These are phyloP conservation scores for Mus caroli DNA, from an alignment of 2,797 vertebrate species.

Conservation along the genomic window DNA sequence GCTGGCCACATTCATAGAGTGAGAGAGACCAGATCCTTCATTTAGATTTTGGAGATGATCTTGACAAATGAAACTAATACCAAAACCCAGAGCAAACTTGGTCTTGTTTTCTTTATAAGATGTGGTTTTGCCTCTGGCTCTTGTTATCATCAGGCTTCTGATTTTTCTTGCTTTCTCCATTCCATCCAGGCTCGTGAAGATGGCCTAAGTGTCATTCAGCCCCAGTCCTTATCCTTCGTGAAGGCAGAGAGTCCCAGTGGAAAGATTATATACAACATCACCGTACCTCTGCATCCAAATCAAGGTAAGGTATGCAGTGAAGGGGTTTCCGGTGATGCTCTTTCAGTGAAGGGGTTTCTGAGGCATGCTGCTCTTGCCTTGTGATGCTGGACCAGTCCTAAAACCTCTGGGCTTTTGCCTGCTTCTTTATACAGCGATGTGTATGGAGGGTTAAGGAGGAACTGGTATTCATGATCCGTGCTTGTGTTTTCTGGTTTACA, in stretches of 20 bases:
- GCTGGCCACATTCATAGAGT: background rate
- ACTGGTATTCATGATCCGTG: background rate
- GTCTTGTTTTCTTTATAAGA: background rate
- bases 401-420: background rate
- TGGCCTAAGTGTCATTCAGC: slow-evolving; percentile 93
- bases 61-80: background rate
- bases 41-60: background rate
- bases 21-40: background rate
- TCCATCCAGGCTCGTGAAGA: slow-evolving; percentile 94
- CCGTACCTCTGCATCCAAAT: slow-evolving; percentile 91
- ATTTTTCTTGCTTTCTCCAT: slow-evolving; percentile 67
- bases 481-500: background rate
- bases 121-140: slow-evolving; percentile 66
- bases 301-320: slow-evolving; percentile 91
- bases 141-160: slow-evolving; percentile 65
- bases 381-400: background rate
- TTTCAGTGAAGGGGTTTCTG: background rate
- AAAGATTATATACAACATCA: slow-evolving; percentile 96
- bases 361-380: background rate
- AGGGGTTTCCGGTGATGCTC: background rate
- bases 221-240: slow-evolving; percentile 94
- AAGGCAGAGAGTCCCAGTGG: slow-evolving; percentile 93
- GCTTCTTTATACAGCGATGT: background rate
- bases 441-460: background rate
- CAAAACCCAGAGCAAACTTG: background rate